Evolutionary conservation across 2,113 vertebrate genomes (phyloP), one percentile per base, ranked within the genome.

Genomic region (Vidua macroura): DNA sequence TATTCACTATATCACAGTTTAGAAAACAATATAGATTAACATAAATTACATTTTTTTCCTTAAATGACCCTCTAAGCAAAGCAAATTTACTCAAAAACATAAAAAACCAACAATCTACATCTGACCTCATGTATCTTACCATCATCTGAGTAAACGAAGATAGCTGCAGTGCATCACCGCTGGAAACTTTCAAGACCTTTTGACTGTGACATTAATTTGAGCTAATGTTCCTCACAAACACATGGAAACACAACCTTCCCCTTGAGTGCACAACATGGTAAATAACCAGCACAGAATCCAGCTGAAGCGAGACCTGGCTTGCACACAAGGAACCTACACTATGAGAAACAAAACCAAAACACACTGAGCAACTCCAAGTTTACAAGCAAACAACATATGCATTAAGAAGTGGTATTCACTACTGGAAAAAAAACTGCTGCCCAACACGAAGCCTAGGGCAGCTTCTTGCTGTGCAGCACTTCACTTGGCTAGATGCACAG

Each of bases 331-430:
- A 94, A 81, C 86, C 76, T 86, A 84, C 89, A 72, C 62, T 90
- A 72, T 4, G 1, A 86, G 62, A 49, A 93, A 89, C 67, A 95
- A 92, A 95, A 83, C 81, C 72, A 90, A 95, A 95, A 94, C 90
- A 95, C 64, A 83, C 83, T 81, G 72, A 88, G 88, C 91, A 96
- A 85, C 78, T 95, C 76, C 48, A 73, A 79, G 90, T 92, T 96
- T 95, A 95, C 75, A 90, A 91, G 90, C 92, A 96, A 97, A 95
- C 86, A 96, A 83, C n/a, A 60, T 37, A 59, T 11, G 48, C 88
- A 93, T 84, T 96, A 90, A 94, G 92, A 88, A 90, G 73, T 43
- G 68, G 62, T 94, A 84, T 93, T 76, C 52, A 72, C 39, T 69
- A 7, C 51, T 48, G 39, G 55, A 48, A 62, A 60, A 66, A 37